A percentile compares a stretch with the other conserved stretches of the same genome.
These are phyloP conservation scores for Lordiphosa mommai DNA, from an alignment of 1,140 invertebrate species.

Conservation along the genomic window DNA sequence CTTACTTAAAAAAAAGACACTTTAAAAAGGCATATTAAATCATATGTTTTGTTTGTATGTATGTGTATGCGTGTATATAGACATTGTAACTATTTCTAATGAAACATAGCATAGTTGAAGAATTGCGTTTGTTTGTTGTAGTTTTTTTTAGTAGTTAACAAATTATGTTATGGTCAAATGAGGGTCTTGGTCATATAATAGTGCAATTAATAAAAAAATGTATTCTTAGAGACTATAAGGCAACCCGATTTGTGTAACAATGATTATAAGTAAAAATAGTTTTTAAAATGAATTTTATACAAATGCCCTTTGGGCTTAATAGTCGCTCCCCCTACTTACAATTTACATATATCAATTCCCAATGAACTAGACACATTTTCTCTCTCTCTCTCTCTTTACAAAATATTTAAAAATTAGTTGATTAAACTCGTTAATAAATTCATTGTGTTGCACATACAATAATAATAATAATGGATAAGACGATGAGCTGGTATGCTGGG, in stretches of 20 bases:
- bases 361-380: slow-evolving; percentile 52
- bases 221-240: slow-evolving; percentile 65
- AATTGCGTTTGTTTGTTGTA: slow-evolving; percentile 15
- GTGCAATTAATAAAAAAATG: slow-evolving; percentile 36
- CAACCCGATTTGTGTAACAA: slow-evolving; percentile 63
- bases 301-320: slow-evolving; percentile 42
- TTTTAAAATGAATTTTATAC: slow-evolving; percentile 58
- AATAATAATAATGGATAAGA: slow-evolving; percentile 48
- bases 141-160: slow-evolving; percentile 8
- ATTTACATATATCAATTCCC: slow-evolving; percentile 64
- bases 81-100: slow-evolving; percentile 52
- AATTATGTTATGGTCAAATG: slow-evolving; percentile 23
- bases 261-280: slow-evolving; percentile 43
- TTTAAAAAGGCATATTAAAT: slow-evolving; percentile 45
- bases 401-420: slow-evolving; percentile 44
- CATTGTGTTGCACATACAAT: slow-evolving; percentile 71
- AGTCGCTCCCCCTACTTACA: slow-evolving; percentile 56
- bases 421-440: slow-evolving; percentile 77
- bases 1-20: slow-evolving; percentile 52
- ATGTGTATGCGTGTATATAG: slow-evolving; percentile 35
- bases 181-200: slow-evolving; percentile 43
- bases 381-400: slow-evolving; percentile 40
- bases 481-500: slow-evolving; percentile 26
- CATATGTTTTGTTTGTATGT: background rate
- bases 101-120: slow-evolving; percentile 33